Evolutionary conservation across 2,888 invertebrate genomes (phyloP).

Genomic region (Arrhopalites spinosus): DNA sequence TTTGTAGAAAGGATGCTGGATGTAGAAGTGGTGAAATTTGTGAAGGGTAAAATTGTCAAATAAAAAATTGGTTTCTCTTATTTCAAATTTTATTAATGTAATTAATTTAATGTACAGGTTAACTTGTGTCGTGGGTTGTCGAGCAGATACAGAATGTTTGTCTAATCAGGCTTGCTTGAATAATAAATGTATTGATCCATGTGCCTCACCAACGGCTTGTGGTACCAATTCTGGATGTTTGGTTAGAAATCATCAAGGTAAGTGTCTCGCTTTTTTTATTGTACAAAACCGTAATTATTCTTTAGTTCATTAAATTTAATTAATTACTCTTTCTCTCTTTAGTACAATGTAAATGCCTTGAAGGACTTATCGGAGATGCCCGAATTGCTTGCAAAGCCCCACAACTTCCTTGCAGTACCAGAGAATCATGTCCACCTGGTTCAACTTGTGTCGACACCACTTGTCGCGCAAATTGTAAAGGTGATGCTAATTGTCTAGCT

Average conservation of each 20-base stretch:
- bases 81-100: no score
- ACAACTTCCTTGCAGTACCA: slow-evolving; percentile 67
- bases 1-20: slow-evolving; percentile 82
- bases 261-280: no score
- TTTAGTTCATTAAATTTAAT: no score
- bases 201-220: slow-evolving; percentile 59
- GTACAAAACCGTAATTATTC: no score
- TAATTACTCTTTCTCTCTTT: no score
- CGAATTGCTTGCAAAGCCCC: slow-evolving; percentile 73
- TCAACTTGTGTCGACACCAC: slow-evolving; percentile 76
- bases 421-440: slow-evolving; percentile 72
- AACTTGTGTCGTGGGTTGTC: slow-evolving; percentile 80
- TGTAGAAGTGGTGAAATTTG: slow-evolving; percentile 87
- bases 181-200: slow-evolving; percentile 79
- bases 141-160: slow-evolving; percentile 78
- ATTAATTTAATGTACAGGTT: no score
- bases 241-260: slow-evolving; percentile 71
- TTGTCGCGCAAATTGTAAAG: slow-evolving; percentile 78
- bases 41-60: slow-evolving; percentile 75
- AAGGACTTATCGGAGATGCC: slow-evolving; percentile 75
- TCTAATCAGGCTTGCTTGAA: slow-evolving; percentile 73
- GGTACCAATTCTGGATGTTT: slow-evolving; percentile 72
- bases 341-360: slow-evolving; percentile 76
- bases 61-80: no score
- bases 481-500: slow-evolving; percentile 79